Evolutionary conservation across 2,888 invertebrate genomes (phyloP).

Genomic region (Caenorhabditis afra): DNA sequence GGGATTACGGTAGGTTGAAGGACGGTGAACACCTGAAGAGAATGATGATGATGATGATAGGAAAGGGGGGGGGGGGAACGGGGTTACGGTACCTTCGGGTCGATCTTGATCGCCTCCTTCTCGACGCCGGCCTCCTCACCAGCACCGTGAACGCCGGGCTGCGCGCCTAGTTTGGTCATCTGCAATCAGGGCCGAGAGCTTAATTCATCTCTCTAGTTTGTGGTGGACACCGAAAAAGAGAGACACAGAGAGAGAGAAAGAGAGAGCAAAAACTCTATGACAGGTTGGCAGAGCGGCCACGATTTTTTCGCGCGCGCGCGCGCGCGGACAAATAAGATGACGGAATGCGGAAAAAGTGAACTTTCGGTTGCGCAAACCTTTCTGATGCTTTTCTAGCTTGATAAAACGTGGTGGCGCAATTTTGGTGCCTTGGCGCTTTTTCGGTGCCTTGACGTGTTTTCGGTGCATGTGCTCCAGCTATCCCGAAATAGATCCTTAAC

Average conservation of each 20-base stretch:
- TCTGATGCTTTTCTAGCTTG: no score
- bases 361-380: neutral
- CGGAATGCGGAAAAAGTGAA: neutral
- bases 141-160: conserved; percentile 63
- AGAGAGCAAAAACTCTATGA: neutral
- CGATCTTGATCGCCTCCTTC: conserved; percentile 62
- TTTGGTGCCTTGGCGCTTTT: no score
- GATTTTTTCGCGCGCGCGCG: neutral
- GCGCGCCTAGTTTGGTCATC: conserved; percentile 68
- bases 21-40: conserved; percentile 66
- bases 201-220: conserved; percentile 1
- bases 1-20: conserved; percentile 64
- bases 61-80: no score
- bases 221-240: neutral
- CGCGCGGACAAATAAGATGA: neutral
- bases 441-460: no score
- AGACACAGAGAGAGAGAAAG: conserved; percentile 14
- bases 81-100: conserved; percentile 60
- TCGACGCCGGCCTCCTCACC: conserved; percentile 54
- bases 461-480: no score
- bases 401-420: no score
- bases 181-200: conserved; percentile 21
- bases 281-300: neutral
- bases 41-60: neutral
- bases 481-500: no score